Conservation (phyloP, 1,140 invertebrate species). For the Procambarus virginalis region DNA sequence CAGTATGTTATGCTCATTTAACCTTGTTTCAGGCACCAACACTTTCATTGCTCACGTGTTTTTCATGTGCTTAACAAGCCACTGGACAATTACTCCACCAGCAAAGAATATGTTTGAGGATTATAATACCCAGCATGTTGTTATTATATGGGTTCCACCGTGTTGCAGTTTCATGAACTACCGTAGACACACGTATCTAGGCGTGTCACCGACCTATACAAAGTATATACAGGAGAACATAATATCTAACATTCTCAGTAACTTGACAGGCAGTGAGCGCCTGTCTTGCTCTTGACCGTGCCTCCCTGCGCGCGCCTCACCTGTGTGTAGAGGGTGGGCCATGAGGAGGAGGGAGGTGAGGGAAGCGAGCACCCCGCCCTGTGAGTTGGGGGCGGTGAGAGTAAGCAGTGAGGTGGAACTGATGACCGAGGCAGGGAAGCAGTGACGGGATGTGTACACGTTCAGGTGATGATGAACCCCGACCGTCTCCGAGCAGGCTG, state of each 20-base stretch:
- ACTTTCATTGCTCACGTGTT: neutral
- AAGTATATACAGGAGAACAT: too few species aligned
- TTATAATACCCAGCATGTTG: too few species aligned
- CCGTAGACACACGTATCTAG: too few species aligned
- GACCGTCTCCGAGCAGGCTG: slow-evolving; percentile 55
- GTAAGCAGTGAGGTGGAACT: slow-evolving; percentile 67
- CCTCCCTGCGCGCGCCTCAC: slow-evolving; percentile 2
- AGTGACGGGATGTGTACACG: slow-evolving; percentile 69
- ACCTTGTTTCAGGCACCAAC: too few species aligned
- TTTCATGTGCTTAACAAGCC: too few species aligned
- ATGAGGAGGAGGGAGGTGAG: slow-evolving; percentile 69
- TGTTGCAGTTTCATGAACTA: too few species aligned
- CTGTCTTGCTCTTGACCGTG: neutral
- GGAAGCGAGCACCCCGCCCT: slow-evolving; percentile 63
- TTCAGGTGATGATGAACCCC: slow-evolving; percentile 68
- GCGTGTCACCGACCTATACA: too few species aligned
- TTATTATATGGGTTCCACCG: too few species aligned
- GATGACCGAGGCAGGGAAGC: slow-evolving; percentile 41
- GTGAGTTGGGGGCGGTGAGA: slow-evolving; percentile 67
- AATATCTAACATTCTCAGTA: too few species aligned
- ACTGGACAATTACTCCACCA: too few species aligned
- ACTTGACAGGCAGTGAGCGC: neutral
- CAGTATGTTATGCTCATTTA: too few species aligned
- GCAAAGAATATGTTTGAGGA: neutral
- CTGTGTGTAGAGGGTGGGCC: slow-evolving; percentile 69